Conservation (phyloP, 2,888 invertebrate genomes). For the Pteria penguin region DNA sequence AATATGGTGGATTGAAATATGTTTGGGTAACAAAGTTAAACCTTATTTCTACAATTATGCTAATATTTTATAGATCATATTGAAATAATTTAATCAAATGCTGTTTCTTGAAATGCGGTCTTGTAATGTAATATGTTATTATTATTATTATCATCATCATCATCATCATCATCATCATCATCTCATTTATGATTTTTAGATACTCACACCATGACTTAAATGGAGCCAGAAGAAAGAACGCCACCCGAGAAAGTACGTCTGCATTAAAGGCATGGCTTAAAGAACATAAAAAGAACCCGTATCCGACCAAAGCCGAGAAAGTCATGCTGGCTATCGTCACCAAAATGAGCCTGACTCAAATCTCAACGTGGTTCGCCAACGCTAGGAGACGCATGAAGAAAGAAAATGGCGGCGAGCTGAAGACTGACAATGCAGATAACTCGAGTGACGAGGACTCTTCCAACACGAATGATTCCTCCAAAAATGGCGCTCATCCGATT, state of each 20-base stretch:
- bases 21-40: no score
- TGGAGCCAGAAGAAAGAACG: conserved; percentile 94
- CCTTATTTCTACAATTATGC: no score
- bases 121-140: no score
- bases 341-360: conserved; percentile 93
- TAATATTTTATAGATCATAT: no score
- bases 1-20: no score
- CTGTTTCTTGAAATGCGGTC: no score
- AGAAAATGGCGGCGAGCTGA: conserved; percentile 88
- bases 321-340: conserved; percentile 97
- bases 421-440: conserved; percentile 28
- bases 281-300: conserved; percentile 97
- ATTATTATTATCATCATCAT: no score
- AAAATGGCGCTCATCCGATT: no score
- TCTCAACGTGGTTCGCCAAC: conserved; percentile 98
- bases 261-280: conserved; percentile 98
- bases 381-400: conserved; percentile 95
- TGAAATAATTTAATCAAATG: no score
- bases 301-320: conserved; percentile 97
- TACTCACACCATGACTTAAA: conserved; percentile 86
- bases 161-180: no score
- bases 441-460: conserved; percentile 37
- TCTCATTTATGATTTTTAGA: no score
- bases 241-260: conserved; percentile 97
- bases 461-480: conserved; percentile 20